Evolutionary conservation across 1,140 invertebrate genomes (phyloP).

Genomic region (Triops cancriformis): DNA sequence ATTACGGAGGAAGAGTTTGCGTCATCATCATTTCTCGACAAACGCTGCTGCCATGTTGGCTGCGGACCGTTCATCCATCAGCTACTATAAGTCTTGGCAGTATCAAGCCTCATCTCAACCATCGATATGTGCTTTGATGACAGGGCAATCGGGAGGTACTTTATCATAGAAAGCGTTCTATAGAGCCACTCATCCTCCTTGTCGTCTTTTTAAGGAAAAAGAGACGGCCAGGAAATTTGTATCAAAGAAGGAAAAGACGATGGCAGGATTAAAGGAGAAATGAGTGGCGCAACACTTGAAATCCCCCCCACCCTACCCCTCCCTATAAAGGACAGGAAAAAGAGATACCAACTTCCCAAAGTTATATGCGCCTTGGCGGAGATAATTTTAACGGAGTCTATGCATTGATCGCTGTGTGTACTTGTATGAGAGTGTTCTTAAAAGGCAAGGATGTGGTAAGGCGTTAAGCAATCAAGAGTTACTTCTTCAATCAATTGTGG

Average conservation of each 20-base stretch:
- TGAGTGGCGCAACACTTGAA: neutral
- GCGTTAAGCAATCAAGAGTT: neutral
- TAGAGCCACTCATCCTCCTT: neutral
- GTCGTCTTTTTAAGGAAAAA: no score
- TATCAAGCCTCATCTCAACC: slow-evolving; percentile 13
- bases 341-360: neutral
- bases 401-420: neutral
- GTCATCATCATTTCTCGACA: neutral
- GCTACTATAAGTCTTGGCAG: slow-evolving; percentile 4
- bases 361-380: neutral
- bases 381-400: neutral
- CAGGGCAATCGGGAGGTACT: slow-evolving; percentile 12
- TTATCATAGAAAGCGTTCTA: neutral
- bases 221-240: neutral
- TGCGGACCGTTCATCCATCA: neutral
- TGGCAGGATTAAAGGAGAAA: neutral
- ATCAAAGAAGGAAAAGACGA: neutral
- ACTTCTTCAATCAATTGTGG: neutral
- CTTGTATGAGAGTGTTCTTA: neutral
- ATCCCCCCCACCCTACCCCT: no score
- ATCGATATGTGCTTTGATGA: slow-evolving; percentile 11
- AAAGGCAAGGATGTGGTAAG: neutral
- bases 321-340: neutral
- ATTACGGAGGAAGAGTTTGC: neutral
- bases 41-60: neutral